phyloP scores from a whole-genome alignment of 2,797 vertebrate genomes.

The Luscinia luscinia region DNA sequence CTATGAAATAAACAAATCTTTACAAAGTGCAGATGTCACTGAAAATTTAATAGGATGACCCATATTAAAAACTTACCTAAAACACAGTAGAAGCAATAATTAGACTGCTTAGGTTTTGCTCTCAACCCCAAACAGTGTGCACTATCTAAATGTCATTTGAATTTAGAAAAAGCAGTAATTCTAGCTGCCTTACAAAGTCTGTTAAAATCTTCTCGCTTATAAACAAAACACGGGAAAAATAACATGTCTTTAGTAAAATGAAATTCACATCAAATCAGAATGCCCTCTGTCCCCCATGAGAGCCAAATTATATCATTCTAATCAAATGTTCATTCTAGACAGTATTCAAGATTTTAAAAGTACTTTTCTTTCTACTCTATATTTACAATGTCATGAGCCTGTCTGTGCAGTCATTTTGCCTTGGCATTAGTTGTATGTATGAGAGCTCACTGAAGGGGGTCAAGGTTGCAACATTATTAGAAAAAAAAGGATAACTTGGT shows the following conservation, averaged over 20 bases:
- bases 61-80: not conserved
- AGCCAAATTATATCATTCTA: not conserved
- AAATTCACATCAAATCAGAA: not conserved
- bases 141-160: not conserved
- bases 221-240: not conserved
- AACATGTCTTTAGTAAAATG: not conserved
- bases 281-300: not conserved
- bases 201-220: not conserved
- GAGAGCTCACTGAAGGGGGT: not conserved
- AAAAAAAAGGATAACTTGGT: not conserved
- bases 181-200: not conserved
- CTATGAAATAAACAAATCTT: not conserved
- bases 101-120: not conserved
- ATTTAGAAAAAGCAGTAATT: not conserved
- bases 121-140: not conserved
- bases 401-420: not conserved
- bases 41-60: not conserved
- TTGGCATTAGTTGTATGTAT: not conserved
- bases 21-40: not conserved
- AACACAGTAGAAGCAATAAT: not conserved
- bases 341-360: not conserved
- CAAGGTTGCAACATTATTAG: not conserved
- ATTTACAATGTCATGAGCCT: not conserved
- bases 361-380: not conserved
- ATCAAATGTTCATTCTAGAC: not conserved